Percentiles rank a stretch among this genome's conserved stretches.
Evolutionary conservation across 2,888 invertebrate genomes (phyloP).

Genomic region (Drosophila setosimentum): DNA sequence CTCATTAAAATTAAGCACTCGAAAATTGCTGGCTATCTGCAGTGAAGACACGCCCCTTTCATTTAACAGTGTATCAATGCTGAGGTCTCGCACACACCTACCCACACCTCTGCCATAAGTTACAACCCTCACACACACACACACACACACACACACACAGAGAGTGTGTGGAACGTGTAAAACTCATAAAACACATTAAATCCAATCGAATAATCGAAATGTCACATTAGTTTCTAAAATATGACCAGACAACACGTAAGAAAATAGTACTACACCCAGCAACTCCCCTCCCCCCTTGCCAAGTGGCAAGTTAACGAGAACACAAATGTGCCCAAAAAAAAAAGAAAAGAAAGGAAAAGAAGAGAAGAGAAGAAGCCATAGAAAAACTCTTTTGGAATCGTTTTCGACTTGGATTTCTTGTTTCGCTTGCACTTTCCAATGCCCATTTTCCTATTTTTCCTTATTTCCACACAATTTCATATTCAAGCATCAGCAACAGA

Average conservation of each 20-base stretch:
- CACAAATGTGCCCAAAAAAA: constrained; percentile 68
- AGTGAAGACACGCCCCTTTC: constrained; percentile 52
- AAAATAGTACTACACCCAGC: constrained; percentile 31
- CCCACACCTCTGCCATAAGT: constrained; percentile 10
- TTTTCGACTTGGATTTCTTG: constrained; percentile 32
- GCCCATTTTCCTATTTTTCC: constrained; percentile 42
- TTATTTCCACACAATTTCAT: constrained; percentile 70
- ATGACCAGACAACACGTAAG: constrained; percentile 80
- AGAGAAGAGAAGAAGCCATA: constrained; percentile 24
- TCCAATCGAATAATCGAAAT: constrained; percentile 86
- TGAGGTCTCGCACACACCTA: constrained; percentile 12
- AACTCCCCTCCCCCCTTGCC: background rate
- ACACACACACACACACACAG: constrained; percentile 5
- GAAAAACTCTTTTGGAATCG: constrained; percentile 68
- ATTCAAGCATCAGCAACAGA: constrained; percentile 66
- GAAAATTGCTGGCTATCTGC: background rate
- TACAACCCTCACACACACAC: constrained; percentile 50
- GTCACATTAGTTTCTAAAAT: constrained; percentile 86
- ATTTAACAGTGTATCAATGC: constrained; percentile 52
- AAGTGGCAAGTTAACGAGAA: constrained; percentile 52
- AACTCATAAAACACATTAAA: constrained; percentile 85
- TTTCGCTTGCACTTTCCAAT: constrained; percentile 54
- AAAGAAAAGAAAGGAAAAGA: background rate
- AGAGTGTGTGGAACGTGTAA: constrained; percentile 69
- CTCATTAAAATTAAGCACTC: constrained; percentile 28